Base-by-base conservation (phyloP, 1,140 invertebrate species). In the Atta cephalotes region DNA sequence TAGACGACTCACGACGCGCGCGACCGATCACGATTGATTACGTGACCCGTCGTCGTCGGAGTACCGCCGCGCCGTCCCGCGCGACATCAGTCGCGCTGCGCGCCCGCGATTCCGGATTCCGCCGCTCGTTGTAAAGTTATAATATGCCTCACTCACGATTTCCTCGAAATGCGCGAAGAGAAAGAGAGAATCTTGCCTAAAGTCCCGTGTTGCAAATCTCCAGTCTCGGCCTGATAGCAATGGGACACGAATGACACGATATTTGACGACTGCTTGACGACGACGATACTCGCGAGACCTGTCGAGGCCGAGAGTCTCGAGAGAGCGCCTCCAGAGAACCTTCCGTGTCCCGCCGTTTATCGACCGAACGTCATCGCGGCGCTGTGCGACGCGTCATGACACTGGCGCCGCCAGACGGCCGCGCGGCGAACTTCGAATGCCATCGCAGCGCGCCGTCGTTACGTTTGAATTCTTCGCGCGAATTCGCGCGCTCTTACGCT, bases 321-420 rank as follows among this genome's bases (percentile, higher is more conserved):
- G 82, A 87, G 74, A 87, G 86, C 80, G 74, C 86, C 88, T 88
- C 72, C 84, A 80, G 63, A 74, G 77, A 79, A 35, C 74, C 87
- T 86, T 86, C 88, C 86, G 71, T 10, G 10, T 80, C 72, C 35
- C 85, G 85, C 70, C 76, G 88, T 79, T 92, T 94, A 94, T 94
- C 93, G 93, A 94, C 92, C 91, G 92, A 88, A 93, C 92, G 93
- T 90, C 92, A 91, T 92, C 70, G 91, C 12, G 56, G 18, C n/a
- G 53, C 5, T 18, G 18, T 90, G 74, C 28, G 14, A n/a, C 21
- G 10, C 92, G 92, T 93, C 31, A 49, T 49, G 53, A 63, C 28
- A 18, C 1, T 1, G 3, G 1, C 65, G 86, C n/a, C 88, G 80
- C 45, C 86, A 66, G 0, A 0, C 77, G 58, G 28, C 25, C 14